Evolutionary conservation across 2,113 vertebrate genomes (phyloP).

Genomic region (Colius striatus): DNA sequence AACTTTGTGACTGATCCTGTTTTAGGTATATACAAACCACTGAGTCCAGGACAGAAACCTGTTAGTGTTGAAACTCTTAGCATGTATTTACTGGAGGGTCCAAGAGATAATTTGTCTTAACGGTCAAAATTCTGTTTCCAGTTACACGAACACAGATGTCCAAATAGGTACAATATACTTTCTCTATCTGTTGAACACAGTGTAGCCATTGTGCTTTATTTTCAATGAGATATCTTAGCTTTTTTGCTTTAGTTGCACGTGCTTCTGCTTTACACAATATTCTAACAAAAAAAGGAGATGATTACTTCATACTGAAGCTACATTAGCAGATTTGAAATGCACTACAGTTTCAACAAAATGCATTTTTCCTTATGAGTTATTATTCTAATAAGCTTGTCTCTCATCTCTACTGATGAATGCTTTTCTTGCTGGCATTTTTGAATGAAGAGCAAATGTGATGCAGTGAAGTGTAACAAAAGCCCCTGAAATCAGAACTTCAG

Average conservation of each 20-base stretch:
- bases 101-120: not conserved
- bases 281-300: not conserved
- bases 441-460: conserved; percentile 20
- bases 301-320: not conserved
- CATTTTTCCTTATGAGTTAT: not conserved
- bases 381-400: conserved; percentile 12
- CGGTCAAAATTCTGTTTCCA: not conserved
- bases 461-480: conserved; percentile 17
- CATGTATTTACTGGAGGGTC: not conserved
- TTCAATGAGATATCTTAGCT: not conserved
- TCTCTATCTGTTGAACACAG: not conserved
- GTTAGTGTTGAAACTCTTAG: not conserved
- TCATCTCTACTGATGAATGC: not conserved
- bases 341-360: not conserved
- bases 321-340: not conserved
- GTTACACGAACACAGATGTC: not conserved
- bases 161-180: not conserved
- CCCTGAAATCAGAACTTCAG: conserved; percentile 10
- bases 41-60: not conserved
- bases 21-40: not conserved
- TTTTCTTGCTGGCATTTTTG: conserved; percentile 15
- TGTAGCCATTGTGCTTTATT: not conserved
- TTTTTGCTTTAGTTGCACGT: not conserved
- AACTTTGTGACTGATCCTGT: not conserved
- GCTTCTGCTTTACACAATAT: not conserved